These are phyloP conservation scores for Octodon degus DNA, from an alignment of 2,113 vertebrate species.

Conservation along the genomic window DNA sequence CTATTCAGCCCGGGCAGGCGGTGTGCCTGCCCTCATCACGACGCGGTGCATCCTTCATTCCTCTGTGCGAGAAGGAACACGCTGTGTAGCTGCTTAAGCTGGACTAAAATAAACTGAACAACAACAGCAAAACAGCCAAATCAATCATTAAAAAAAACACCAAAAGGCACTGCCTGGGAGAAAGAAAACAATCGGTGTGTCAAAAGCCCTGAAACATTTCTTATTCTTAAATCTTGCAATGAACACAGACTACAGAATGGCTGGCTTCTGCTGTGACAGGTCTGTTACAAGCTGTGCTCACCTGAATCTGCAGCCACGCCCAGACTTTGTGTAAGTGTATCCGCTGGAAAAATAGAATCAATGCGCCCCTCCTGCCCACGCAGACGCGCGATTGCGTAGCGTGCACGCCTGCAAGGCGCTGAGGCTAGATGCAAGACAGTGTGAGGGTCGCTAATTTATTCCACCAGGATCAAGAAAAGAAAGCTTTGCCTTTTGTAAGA, in stretches of 20 bases:
- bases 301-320: background rate
- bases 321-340: background rate
- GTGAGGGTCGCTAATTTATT: background rate
- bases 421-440: background rate
- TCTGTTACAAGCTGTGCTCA: background rate
- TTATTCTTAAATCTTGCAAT: background rate
- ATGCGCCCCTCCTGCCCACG: background rate
- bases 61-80: background rate
- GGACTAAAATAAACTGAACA: background rate
- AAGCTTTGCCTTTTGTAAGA: background rate
- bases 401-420: background rate
- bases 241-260: background rate
- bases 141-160: background rate
- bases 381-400: background rate
- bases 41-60: background rate
- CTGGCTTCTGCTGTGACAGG: background rate
- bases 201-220: background rate
- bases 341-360: constrained; percentile 19
- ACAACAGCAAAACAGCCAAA: background rate
- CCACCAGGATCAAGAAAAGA: background rate
- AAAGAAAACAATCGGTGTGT: background rate
- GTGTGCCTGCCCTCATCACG: background rate
- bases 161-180: background rate
- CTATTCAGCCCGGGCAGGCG: background rate
- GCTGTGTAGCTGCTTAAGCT: background rate